Conservation (phyloP, 2,797 vertebrate genomes). For the Pangasius sanitwongsei region DNA sequence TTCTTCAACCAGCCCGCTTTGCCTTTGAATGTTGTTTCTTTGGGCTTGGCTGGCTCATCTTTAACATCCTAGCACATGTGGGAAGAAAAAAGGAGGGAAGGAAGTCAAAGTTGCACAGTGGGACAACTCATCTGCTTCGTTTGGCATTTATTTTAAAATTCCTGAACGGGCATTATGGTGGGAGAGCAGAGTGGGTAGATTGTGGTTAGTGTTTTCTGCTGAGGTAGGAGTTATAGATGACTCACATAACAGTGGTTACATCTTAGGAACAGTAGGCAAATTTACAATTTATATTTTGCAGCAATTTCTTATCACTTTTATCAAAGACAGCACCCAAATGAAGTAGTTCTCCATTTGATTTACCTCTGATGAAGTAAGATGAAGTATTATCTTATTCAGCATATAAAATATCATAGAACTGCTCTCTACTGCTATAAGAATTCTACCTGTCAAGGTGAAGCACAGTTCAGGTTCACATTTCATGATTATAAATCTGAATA, state of each 20-base stretch:
- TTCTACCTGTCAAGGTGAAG: background rate
- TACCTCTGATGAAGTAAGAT: background rate
- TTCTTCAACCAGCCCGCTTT: constrained; percentile 96
- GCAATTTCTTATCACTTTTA: background rate
- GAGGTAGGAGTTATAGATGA: constrained; percentile 15
- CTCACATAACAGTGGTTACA: constrained; percentile 13
- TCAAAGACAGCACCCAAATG: background rate
- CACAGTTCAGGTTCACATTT: background rate
- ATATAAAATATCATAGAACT: background rate
- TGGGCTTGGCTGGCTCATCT: constrained; percentile 76
- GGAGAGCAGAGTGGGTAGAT: constrained; percentile 35
- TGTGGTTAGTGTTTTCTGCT: constrained; percentile 35
- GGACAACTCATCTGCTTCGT: constrained; percentile 27
- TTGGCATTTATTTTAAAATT: constrained; percentile 16
- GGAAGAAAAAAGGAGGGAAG: constrained; percentile 38
- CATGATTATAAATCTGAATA: background rate
- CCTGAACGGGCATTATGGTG: constrained; percentile 35
- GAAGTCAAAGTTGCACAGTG: constrained; percentile 52
- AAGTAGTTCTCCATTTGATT: background rate
- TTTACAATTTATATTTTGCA: background rate
- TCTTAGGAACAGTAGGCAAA: background rate
- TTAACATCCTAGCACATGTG: constrained; percentile 72
- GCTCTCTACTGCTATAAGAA: background rate
- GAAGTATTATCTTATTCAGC: background rate
- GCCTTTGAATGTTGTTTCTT: constrained; percentile 66